These are phyloP conservation scores for Atlantisia rogersi DNA, from an alignment of 2,113 vertebrate genomes.

Conservation along the genomic window DNA sequence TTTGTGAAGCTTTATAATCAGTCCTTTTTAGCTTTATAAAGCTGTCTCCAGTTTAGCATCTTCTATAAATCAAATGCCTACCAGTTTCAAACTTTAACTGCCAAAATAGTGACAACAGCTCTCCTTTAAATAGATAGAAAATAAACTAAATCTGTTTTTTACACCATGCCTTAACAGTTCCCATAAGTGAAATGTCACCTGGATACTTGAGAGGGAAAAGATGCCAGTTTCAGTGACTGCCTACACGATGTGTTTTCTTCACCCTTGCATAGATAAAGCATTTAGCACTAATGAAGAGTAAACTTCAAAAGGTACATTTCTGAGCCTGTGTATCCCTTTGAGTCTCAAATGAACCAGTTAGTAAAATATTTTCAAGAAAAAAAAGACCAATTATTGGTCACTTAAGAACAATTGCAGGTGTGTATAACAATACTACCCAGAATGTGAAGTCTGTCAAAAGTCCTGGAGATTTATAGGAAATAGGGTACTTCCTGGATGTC, in stretches of 20 bases:
- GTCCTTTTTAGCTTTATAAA: not conserved
- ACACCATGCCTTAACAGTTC: not conserved
- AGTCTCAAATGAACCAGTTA: not conserved
- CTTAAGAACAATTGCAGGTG: not conserved
- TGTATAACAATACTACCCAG: not conserved
- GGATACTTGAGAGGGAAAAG: not conserved
- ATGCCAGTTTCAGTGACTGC: not conserved
- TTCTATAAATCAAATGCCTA: conserved; percentile 9
- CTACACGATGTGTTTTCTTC: not conserved
- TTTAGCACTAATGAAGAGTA: not conserved
- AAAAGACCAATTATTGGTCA: not conserved
- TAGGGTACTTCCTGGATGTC: not conserved
- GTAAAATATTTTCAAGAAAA: not conserved
- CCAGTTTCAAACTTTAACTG: not conserved
- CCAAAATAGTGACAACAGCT: not conserved
- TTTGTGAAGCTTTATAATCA: not conserved
- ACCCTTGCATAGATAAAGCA: not conserved
- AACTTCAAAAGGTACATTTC: not conserved
- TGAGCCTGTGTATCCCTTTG: not conserved
- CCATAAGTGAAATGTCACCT: not conserved
- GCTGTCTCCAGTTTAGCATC: not conserved
- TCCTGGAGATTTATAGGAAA: not conserved
- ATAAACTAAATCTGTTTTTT: not conserved
- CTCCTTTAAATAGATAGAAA: not conserved
- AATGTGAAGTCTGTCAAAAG: not conserved